These are phyloP conservation scores for Smutsia gigantea DNA, from an alignment of 2,797 vertebrate species.

Conservation along the genomic window DNA sequence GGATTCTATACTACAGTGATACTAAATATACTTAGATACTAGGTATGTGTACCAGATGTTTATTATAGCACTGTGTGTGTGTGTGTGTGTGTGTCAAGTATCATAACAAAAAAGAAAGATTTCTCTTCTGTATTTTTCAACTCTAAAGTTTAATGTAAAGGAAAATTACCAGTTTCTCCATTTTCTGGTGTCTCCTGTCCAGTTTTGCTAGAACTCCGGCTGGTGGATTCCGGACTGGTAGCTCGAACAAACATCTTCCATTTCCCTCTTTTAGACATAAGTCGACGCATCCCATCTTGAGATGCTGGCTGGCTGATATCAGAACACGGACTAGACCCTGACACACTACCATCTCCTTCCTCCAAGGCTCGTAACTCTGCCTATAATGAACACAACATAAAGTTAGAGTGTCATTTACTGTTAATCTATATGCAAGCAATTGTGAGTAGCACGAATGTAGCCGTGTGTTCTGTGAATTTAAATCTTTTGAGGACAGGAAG, in stretches of 20 bases:
- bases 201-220: slow-evolving; percentile 90
- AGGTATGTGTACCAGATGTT: background rate
- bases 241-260: slow-evolving; percentile 95
- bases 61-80: background rate
- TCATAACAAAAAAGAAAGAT: background rate
- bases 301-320: slow-evolving; percentile 90
- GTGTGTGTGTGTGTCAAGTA: background rate
- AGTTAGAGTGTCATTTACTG: background rate
- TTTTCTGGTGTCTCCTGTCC: slow-evolving; percentile 89
- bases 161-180: slow-evolving; percentile 86
- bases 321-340: slow-evolving; percentile 95
- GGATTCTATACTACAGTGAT: background rate
- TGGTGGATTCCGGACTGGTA: slow-evolving; percentile 93
- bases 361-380: slow-evolving; percentile 97
- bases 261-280: slow-evolving; percentile 89
- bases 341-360: slow-evolving; percentile 95
- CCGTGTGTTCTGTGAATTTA: background rate
- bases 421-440: background rate
- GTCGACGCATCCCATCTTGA: slow-evolving; percentile 89
- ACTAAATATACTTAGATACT: background rate
- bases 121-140: background rate
- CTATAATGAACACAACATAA: slow-evolving; percentile 80
- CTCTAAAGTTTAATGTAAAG: background rate
- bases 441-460: background rate
- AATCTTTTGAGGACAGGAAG: background rate